Evolutionary conservation across 2,113 vertebrate genomes (phyloP).

Genomic region (Turnix velox): DNA sequence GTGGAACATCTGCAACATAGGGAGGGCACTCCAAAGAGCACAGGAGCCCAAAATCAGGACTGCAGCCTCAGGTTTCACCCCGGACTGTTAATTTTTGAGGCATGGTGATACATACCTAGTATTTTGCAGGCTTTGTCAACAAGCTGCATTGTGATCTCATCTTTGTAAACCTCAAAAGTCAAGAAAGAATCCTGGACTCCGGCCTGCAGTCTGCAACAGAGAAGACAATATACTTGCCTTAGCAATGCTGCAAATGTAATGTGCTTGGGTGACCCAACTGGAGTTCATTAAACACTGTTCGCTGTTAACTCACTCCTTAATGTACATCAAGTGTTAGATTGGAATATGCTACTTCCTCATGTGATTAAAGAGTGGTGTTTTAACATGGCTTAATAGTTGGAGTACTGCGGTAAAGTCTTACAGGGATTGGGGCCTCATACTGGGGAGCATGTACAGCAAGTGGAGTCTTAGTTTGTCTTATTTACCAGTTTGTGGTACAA

Average conservation of each 20-base stretch:
- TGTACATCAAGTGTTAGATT: fast-evolving
- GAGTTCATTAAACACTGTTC: background rate
- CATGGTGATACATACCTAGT: constrained; percentile 57
- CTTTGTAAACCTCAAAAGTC: constrained; percentile 77
- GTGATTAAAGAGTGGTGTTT: background rate
- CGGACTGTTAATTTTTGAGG: background rate
- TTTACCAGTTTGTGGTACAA: background rate
- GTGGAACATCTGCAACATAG: background rate
- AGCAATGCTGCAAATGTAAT: background rate
- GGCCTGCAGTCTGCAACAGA: constrained; percentile 63
- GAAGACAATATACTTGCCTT: background rate
- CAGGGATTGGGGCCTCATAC: background rate
- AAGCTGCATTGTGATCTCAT: constrained; percentile 76
- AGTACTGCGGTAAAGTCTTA: background rate
- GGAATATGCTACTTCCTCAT: background rate
- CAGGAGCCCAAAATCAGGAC: background rate
- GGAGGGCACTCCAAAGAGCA: background rate
- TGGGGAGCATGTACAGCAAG: background rate
- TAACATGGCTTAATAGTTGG: background rate
- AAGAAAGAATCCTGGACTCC: constrained; percentile 75
- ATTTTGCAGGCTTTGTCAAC: constrained; percentile 75
- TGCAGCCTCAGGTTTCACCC: background rate
- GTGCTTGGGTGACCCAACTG: background rate
- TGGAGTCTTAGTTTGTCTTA: background rate
- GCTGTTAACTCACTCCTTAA: background rate